phyloP scores from a whole-genome alignment of 64 coral and sea anemone species.

The Anthopleura sola region DNA sequence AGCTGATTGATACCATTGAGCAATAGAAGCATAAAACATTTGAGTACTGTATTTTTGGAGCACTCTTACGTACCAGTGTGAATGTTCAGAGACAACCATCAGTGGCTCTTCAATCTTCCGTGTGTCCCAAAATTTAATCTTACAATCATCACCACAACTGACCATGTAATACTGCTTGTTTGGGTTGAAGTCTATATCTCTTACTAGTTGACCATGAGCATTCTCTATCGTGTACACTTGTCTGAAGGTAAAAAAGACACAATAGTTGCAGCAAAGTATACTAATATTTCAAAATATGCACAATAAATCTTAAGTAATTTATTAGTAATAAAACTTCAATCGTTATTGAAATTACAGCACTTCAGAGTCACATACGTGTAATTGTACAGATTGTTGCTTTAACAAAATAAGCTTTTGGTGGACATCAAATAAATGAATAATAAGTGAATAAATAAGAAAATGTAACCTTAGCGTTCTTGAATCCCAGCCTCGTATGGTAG shows the following conservation, averaged over 20 bases:
- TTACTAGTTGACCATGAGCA: conserved; percentile 87
- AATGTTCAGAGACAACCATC: conserved; percentile 86
- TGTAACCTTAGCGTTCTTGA: conserved; percentile 57
- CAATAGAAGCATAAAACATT: too few species aligned
- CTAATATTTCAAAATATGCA: too few species aligned
- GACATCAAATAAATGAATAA: too few species aligned
- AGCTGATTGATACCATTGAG: too few species aligned
- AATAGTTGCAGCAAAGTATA: too few species aligned
- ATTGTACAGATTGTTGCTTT: too few species aligned
- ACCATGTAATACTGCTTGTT: conserved; percentile 98
- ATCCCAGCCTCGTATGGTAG: conserved; percentile 95
- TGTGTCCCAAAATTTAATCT: conserved; percentile 95
- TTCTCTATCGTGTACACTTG: conserved; percentile 87
- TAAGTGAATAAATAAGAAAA: too few species aligned
- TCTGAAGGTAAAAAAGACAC: conserved; percentile 20
- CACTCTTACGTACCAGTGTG: conserved; percentile 72
- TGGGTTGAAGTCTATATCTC: conserved; percentile 95
- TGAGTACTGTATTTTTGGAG: not conserved
- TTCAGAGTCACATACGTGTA: too few species aligned
- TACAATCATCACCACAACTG: conserved; percentile 99
- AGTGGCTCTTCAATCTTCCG: conserved; percentile 71
- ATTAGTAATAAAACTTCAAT: too few species aligned
- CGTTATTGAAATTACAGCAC: too few species aligned
- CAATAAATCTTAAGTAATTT: too few species aligned
- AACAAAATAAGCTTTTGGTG: too few species aligned